Evolutionary conservation across 2,888 invertebrate genomes (phyloP), one percentile per base, ranked within the genome.

Genomic region (Bruchidius siliquastri): DNA sequence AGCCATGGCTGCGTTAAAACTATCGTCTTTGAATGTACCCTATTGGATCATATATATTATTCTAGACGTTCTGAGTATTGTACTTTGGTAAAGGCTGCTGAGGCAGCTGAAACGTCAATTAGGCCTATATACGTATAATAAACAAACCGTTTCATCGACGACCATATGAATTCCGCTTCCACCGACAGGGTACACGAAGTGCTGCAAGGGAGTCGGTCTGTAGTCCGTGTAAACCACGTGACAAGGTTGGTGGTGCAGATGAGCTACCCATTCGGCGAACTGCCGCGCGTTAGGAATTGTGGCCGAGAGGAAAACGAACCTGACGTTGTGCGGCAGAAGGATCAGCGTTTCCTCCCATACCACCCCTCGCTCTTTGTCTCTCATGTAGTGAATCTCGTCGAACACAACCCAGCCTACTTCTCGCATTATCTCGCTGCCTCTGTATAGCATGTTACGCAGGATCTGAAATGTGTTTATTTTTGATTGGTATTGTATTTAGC

Each of bases 371-470:
- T 99, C 99, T 87, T 98, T 98, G 85, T 99, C 98, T 82, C 99
- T 91, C 99, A 99, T 99, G 85, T 99, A 99, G 88, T 99, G 99
- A 82, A 99, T 99, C 88, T 99, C 99, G 85, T 99, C 99, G 88
- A 99, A 99, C 72, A 99, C 90, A 0, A 99, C 99, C 99, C 99
- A 99, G 71, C 98, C 99, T 0, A 99, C 98, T 90, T 99, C 99
- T 75, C 98, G 90, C 95, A 98, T 98, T 22, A 99, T 93, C 89
- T 99, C 98, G 67, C 98, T 98, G 71, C 99, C 99, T 84, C 99
- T 90, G 84, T 99, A 99, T 74, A 99, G 88, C 99, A 99, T 99
- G 83, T 97, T 98, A 77, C 99, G 90, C 76, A 99, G 88, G 90
- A 99, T 99, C 93, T 94, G 74, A 32, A 76, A 78, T 13, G 3